A percentile compares a stretch with the other conserved stretches of the same genome.
Conservation (phyloP, 2,113 vertebrate species). For the Theristicus caerulescens region DNA sequence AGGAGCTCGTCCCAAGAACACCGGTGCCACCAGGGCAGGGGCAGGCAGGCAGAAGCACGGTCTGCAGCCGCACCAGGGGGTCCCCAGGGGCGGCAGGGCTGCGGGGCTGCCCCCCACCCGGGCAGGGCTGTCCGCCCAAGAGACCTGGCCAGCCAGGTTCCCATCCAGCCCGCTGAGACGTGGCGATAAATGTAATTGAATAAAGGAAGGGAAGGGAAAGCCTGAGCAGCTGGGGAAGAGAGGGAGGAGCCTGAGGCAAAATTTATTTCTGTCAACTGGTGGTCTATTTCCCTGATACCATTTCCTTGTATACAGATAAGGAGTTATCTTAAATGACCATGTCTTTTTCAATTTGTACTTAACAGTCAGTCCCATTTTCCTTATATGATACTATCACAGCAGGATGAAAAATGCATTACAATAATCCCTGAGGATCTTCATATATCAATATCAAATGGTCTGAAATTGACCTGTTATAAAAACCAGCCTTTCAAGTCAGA, state of each 20-base stretch:
- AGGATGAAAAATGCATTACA: conserved; percentile 84
- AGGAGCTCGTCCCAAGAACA: not conserved
- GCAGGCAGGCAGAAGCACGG: fast-evolving
- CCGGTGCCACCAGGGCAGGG: not conserved
- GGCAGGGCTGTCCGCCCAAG: not conserved
- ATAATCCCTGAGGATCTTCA: conserved; percentile 81
- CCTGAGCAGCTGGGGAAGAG: conserved; percentile 3
- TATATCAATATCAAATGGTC: conserved; percentile 86
- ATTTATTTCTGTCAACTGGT: conserved; percentile 87
- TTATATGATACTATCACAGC: conserved; percentile 78
- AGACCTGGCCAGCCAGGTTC: not conserved
- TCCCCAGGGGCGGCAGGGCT: fast-evolving
- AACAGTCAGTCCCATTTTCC: conserved; percentile 84
- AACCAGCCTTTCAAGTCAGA: conserved; percentile 70
- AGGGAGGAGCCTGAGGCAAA: conserved; percentile 80
- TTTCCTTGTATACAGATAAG: conserved; percentile 93
- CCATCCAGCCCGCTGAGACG: not conserved
- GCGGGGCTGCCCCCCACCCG: fast-evolving
- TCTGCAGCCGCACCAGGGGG: fast-evolving
- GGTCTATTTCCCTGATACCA: conserved; percentile 84
- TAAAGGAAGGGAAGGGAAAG: not conserved
- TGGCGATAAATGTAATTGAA: not conserved
- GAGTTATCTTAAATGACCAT: conserved; percentile 96
- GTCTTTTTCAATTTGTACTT: conserved; percentile 95
- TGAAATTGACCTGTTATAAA: conserved; percentile 82